Base-by-base conservation (phyloP, 2,888 invertebrate genomes). In the Timema cristinae region DNA sequence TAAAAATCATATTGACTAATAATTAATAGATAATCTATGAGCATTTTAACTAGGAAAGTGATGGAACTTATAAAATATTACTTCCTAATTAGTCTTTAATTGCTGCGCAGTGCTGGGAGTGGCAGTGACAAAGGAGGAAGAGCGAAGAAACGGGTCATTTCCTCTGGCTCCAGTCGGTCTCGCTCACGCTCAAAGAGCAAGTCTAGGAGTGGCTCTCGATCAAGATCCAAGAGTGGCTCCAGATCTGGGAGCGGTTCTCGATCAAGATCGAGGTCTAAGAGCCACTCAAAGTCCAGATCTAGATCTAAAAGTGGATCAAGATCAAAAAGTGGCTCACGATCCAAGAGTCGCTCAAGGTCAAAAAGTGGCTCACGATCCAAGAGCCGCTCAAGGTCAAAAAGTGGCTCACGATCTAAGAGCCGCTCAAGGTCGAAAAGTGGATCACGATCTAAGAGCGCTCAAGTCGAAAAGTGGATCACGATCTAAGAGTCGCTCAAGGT, bases 241-340 rank as follows among this genome's bases (percentile, higher is more conserved):
- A 52, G 73, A 6, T 77, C 77, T n/a, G 70, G 69, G 9, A 67
- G 69, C 89, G 0, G 88, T 87, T 70, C 90, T 89, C 0, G 89
- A 88, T 69, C 85, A 67, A 51, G 78, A 76, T 72, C 76, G 5
- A 56, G 61, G 52, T 75, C 80, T 5, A 61, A 66, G 8, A 73
- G 72, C 78, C 73, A 80, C 79, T 16, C 78, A 6, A 67, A 75
- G 54, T 77, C 79, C 76, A 73, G 78, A 79, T 32, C 78, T 1
- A 67, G 76, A 67, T 77, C 79, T 76, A 74, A 78, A 68, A 74
- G 54, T 66, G 71, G 74, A 68, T 77, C 75, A 4, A 54, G 68
- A 66, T 75, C 80, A 13, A 75, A 77, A 63, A 77, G 71, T 59
- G 56, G 73, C 2, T 71, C 73, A 11, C 72, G 54, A 47, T 72